Evolutionary conservation across 23 tunicate species (phyloP), one percentile per base, ranked within the genome.

Genomic region (Ciona savignyi): DNA sequence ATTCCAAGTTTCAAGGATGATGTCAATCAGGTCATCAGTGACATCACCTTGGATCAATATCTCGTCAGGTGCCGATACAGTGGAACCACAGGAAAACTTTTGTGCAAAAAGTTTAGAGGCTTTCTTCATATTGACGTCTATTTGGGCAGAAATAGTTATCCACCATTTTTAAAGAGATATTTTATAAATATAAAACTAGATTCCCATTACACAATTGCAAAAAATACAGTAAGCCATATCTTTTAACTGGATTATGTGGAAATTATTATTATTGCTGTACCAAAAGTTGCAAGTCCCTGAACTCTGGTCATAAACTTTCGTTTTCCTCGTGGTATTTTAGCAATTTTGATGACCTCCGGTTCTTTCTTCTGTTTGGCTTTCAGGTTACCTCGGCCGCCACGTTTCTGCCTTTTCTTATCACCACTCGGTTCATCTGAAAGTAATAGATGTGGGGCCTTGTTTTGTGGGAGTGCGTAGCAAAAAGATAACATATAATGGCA

Each of bases 11-110:
- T 91, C 99, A 30, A 81, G 79, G 51, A 95, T 95, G 3, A 95
- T 32, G 31, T 83, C 93, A 29, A 95, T 83, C 6, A 85, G 69
- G 35, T 95, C 96, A 69, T 89, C 88, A 2, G 95, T 95, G 66
- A 89, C 83, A 61, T 95, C 99, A 27, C 99, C 99, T 66, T 95
- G 99, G 51, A 95, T 85, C 19, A 95, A 80, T 48, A 95, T 95
- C 28, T 89, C 96, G 73, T 95, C 99, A 2, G 76, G 81, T 0
- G 89, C 99, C 6, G 86, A 75, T 6, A 91, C 95, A 15, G 92
- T 74, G 1, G 99, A 83, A 34, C 99, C 99, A 42, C 99, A 95
- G 3, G 99, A 91, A 77, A 95, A 95, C 78, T 95, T 95, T 60
- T 88, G 90, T 27, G 96, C 79, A 71, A 95, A 95, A 21, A 77